A percentile compares a stretch with the other conserved stretches of the same genome.
These are phyloP conservation scores for Pachydiplax longipennis DNA, from an alignment of 2,888 invertebrate genomes.

Conservation along the genomic window DNA sequence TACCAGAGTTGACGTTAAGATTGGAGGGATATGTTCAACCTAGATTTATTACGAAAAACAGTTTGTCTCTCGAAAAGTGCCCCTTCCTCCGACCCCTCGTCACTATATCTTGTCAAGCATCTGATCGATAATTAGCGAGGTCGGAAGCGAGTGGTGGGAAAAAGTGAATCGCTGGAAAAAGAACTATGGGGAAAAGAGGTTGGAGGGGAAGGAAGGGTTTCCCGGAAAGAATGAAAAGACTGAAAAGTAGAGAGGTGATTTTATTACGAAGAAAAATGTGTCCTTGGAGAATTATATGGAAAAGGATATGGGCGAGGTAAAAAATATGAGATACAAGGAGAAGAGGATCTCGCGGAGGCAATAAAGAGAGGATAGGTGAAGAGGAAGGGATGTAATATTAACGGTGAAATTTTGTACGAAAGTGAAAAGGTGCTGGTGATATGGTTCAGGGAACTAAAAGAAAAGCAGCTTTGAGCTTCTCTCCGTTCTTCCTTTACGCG, in stretches of 20 bases:
- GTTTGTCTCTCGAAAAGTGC: neutral
- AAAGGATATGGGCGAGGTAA: neutral
- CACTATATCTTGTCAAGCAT: slow-evolving; percentile 52
- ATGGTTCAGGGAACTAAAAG: neutral
- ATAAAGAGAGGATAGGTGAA: neutral
- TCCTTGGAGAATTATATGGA: neutral
- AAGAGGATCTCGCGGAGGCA: no score
- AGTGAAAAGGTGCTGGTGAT: neutral
- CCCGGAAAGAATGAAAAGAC: neutral
- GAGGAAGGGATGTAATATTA: neutral
- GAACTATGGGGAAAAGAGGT: neutral
- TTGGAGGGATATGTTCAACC: no score
- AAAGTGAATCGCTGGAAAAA: neutral
- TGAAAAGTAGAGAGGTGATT: neutral
- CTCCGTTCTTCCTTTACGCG: no score
- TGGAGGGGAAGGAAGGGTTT: neutral
- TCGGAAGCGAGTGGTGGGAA: neutral
- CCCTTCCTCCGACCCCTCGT: slow-evolving; percentile 48
- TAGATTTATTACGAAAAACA: no score
- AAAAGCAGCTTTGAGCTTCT: no score
- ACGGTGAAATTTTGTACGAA: neutral
- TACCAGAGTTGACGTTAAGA: no score
- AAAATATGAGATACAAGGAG: no score
- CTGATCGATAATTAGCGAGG: slow-evolving; percentile 46
- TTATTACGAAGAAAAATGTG: neutral